A percentile compares a stretch with the other conserved stretches of the same genome.
Evolutionary conservation across 2,113 vertebrate genomes (phyloP).

Genomic region (Nothoprocta perdicaria): DNA sequence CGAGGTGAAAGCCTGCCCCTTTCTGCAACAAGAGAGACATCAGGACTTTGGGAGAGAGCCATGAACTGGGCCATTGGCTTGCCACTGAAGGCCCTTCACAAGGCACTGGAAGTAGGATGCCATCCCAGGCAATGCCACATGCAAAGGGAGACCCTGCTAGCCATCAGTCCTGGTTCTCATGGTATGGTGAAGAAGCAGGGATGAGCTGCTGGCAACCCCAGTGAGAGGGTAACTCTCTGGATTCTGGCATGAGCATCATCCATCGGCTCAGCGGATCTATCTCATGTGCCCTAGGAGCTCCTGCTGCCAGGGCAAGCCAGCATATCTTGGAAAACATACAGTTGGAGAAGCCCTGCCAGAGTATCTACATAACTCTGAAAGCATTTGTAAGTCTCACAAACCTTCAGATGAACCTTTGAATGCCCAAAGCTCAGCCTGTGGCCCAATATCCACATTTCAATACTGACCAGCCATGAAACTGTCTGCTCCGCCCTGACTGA

Average conservation of each 20-base stretch:
- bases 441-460: neutral
- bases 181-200: too few relatives aligned
- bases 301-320: too few relatives aligned
- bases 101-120: too few relatives aligned
- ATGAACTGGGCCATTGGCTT: neutral
- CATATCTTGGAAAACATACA: neutral
- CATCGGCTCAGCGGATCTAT: neutral
- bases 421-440: neutral
- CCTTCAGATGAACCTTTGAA: neutral
- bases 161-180: neutral
- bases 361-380: neutral
- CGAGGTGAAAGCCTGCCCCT: conserved; percentile 84
- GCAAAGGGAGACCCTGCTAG: neutral
- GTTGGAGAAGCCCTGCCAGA: neutral
- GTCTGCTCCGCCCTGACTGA: too few relatives aligned
- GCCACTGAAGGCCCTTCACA: neutral
- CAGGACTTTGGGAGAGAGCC: fast-evolving
- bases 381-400: neutral
- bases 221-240: neutral
- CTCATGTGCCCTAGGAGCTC: neutral
- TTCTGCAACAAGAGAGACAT: conserved; percentile 68
- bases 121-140: too few relatives aligned
- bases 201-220: neutral
- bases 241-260: neutral
- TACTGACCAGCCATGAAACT: neutral